Conservation (phyloP, 2,888 invertebrate species). For the Drosophila recens region DNA sequence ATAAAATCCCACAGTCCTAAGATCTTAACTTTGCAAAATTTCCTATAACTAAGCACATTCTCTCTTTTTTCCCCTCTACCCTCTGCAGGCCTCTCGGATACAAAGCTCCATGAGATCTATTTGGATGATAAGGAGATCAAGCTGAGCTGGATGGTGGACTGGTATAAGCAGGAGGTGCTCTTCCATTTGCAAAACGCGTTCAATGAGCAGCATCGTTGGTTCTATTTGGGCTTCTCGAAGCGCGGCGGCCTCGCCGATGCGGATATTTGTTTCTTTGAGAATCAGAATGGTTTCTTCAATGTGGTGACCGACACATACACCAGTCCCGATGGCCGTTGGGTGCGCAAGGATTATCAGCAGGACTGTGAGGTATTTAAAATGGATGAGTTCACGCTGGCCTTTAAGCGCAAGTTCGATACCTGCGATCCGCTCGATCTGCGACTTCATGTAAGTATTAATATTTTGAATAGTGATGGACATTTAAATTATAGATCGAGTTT, state of each 20-base stretch:
- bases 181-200: slow-evolving; percentile 85
- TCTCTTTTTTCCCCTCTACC: background rate
- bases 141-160: slow-evolving; percentile 85
- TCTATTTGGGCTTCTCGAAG: slow-evolving; percentile 94
- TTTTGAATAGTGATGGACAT: background rate
- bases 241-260: slow-evolving; percentile 90
- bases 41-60: background rate
- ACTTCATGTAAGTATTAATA: slow-evolving; percentile 82
- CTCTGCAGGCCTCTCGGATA: slow-evolving; percentile 82
- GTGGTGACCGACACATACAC: slow-evolving; percentile 90
- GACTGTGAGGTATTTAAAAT: slow-evolving; percentile 88
- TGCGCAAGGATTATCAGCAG: slow-evolving; percentile 90
- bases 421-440: slow-evolving; percentile 89
- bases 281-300: slow-evolving; percentile 85
- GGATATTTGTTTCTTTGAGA: slow-evolving; percentile 93
- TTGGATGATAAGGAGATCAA: slow-evolving; percentile 85
- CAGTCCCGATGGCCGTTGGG: slow-evolving; percentile 87
- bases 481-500: too few species aligned
- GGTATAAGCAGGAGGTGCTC: slow-evolving; percentile 85
- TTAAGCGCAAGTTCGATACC: slow-evolving; percentile 92
- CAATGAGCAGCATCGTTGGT: slow-evolving; percentile 88
- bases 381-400: slow-evolving; percentile 90
- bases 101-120: slow-evolving; percentile 84
- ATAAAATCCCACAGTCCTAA: too few species aligned
- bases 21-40: background rate